A percentile compares a stretch with the other conserved stretches of the same genome.
Evolutionary conservation across 2,888 invertebrate genomes (phyloP).

Genomic region (Pyrocoelia pectoralis): DNA sequence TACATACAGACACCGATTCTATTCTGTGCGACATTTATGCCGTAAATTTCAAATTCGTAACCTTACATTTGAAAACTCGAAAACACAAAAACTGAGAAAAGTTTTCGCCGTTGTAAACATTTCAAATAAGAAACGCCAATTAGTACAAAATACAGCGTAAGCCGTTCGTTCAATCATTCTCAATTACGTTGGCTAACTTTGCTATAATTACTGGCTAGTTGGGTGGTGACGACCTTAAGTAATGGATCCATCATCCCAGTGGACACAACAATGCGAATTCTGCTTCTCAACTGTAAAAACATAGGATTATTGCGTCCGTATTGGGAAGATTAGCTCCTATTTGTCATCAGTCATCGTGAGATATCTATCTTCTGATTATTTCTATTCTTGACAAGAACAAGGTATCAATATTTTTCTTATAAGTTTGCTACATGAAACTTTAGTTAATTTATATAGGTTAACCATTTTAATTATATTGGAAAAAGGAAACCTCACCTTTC

Average conservation of each 20-base stretch:
- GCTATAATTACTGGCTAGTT: conserved; percentile 58
- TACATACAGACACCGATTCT: too few species aligned
- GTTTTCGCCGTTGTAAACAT: conserved; percentile 1
- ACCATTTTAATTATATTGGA: background rate
- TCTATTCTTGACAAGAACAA: conserved; percentile 24
- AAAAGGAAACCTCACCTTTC: conserved; percentile 19
- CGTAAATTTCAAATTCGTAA: too few species aligned
- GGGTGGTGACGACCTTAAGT: conserved; percentile 59
- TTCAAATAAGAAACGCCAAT: conserved; percentile 29
- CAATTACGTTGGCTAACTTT: conserved; percentile 58
- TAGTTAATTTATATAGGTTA: conserved; percentile 7
- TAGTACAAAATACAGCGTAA: conserved; percentile 30
- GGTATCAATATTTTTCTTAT: background rate
- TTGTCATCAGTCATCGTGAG: conserved; percentile 45
- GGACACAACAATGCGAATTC: conserved; percentile 52
- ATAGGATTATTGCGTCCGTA: conserved; percentile 43
- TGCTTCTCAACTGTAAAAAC: conserved; percentile 45
- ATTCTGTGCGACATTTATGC: too few species aligned
- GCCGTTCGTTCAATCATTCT: conserved; percentile 56
- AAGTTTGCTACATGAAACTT: background rate
- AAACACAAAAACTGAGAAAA: background rate
- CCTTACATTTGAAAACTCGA: too few species aligned
- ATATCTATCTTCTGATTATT: conserved; percentile 34
- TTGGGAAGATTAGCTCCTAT: conserved; percentile 44
- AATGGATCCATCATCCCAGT: conserved; percentile 63